Base-by-base conservation (phyloP, 2,888 invertebrate species). In the Herminia tarsipennalis region DNA sequence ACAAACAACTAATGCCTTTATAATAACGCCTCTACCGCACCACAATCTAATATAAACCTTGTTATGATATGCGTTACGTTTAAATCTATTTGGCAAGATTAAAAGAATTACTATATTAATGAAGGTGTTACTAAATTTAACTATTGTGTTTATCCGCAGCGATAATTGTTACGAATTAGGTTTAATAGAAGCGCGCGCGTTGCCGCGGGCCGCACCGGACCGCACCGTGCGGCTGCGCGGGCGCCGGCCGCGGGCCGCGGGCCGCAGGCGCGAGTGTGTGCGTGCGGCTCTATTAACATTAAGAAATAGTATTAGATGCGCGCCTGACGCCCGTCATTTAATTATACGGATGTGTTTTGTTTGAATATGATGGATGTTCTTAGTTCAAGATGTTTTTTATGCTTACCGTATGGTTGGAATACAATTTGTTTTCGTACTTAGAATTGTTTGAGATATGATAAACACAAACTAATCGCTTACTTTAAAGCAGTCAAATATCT, bases 161-260 rank as follows among this genome's bases (percentile, higher is more conserved):
- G 76, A 83, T 85, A 83, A 86, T 86, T 83, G 80, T 81, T 83
- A 83, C 74, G 81, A 81, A 86, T 83, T 73, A 74, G 65, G 73
- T 62, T 49, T 79, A 78, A 79, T 75, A 41, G 51, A 53, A 42
- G 64, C 66, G 60, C 62, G 57, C 55, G 53, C 53, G 67, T 48
- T 57, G 41, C 21, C 41, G 29, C 36, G 21, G 35, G 30, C 56
- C 43, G 42, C 45, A 52, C n/a, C n/a, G n/a, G n/a, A n/a, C n/a
- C n/a, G 54, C 52, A 65, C 68, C 63, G 51, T 59, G 24, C 38
- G 14, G 45, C 17, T 14, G 37, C 13, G 46, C 32, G 35, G 25
- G 14, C 9, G 37, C 18, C 12, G 17, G 30, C 12, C 24, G 28
- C 33, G 18, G 28, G 21, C 46, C 40, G 35, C 14, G 10, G 24